Base-by-base conservation (phyloP, 2,888 invertebrate genomes). In the Lottia gigantea region DNA sequence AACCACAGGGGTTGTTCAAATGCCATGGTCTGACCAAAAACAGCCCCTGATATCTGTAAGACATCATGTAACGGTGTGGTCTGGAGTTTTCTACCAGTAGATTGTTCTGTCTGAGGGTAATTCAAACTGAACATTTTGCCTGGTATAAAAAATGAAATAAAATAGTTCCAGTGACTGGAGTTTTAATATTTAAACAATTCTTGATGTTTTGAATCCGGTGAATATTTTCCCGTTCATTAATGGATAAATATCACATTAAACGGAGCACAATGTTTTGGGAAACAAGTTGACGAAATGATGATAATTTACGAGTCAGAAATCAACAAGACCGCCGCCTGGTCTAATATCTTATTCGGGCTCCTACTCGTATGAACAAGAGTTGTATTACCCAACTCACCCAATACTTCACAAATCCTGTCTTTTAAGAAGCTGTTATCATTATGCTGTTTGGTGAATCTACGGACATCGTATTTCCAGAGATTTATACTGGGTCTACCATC, bases 1-100 rank as follows among this genome's bases (percentile, higher is more conserved):
- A 97, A 98, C 93, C 95, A 98, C 47, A 94, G 92, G 0, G 98
- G 97, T 75, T 98, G 91, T 88, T 98, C 98, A 87, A 98, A 98
- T 0, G 98, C 98, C 96, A 98, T 98, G 45, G 95, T 95, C 88
- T 98, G 97, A 0, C 96, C 96, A 87, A 98, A 98, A 8, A 96
- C 94, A 0, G 96, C 98, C 0, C 97, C 97, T 14, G 94, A 94
- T 86, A 95, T 95, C 76, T 94, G 92, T 19, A 98, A 90, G 72
- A 95, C 94, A 0, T 97, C 95, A 90, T 96, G 97, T 76, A 98
- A 95, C 0, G 98, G 97, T 0, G 97, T 97, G 92, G 96, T 94
- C 67, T 98, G 91, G 19, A 98, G 90, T 67, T 84, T 84, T 19
- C 86, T 75, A 1, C 85, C 83, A 62, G 71, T 71, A 66, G 80